Evolutionary conservation across 2,797 vertebrate genomes (phyloP), one percentile per base, ranked within the genome.

Genomic region (Ctenochaetus hawaiiensis): DNA sequence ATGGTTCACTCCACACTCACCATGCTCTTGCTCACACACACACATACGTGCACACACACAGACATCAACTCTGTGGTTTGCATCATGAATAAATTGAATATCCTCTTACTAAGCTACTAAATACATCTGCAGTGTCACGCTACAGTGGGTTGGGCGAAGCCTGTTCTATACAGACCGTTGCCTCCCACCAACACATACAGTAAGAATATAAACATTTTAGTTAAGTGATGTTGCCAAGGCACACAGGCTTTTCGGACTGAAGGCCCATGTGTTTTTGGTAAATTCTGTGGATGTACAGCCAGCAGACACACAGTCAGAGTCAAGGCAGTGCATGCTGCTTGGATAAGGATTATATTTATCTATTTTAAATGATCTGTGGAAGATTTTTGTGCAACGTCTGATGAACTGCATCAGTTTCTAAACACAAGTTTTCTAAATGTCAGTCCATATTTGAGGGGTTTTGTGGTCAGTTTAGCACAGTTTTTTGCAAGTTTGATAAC

Each of bases 61-160:
- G 72, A 82, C 85, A 85, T 48, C 67, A 67, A 61, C 75, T 56
- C 78, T 88, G 87, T 89, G 91, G 92, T 88, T 86, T 89, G 83
- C 82, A 90, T 93, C 92, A 93, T 94, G 88, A 94, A 94, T 94
- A 94, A 93, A 93, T 90, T 90, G 91, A 93, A 94, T 93, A 88
- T 92, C 83, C 80, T 90, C 85, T 87, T 84, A 81, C 89, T 85
- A 90, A 92, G 90, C 87, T 84, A 47, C 89, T 91, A 88, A 91
- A 92, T 88, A 91, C 80, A 80, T 90, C 87, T 89, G 81, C 85
- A 80, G 85, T 72, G 87, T 89, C 87, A 89, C 75, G 77, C 91
- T 76, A 82, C 80, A 75, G 83, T 56, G 57, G 30, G 1, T 58
- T 53, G 70, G 67, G 60, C 47, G 73, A 83, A 76, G 76, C 49